Evolutionary conservation across 2,888 invertebrate species (phyloP), one percentile per base, ranked within the genome.

Genomic region (Leucoma salicis): DNA sequence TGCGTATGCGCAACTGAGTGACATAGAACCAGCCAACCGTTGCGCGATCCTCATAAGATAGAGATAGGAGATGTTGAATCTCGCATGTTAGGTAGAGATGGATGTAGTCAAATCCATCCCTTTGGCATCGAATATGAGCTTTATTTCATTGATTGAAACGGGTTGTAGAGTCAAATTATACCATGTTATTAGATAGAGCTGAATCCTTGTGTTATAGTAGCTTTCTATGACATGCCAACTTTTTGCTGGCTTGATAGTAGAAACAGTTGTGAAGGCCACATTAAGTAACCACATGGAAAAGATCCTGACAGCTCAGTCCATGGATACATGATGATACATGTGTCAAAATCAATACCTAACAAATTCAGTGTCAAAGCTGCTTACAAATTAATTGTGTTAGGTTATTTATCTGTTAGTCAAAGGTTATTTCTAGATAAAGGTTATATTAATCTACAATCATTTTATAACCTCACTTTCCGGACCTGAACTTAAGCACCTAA

Each of bases 1-100:
- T 70, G 85, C 87, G 85, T 74, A 61, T 73, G 82, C 81, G 82
- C 86, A 79, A 88, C 88, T 87, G 80, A 73, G 60, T 71, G 72
- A 70, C 72, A 69, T 56, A 57, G 65, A 57, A 63, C 67, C 73
- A 69, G 64, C 78, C 76, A 74, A 78, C 77, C 79, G 65, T 58
- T 46, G 53, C 50, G 63, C 64, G 55, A 52, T 61, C 68, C 65
- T 59, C 56, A 51, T 51, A 43, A 53, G 49, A 57, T 25, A 36
- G 80, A 74, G 71, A 83, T 54, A 46, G 53, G 50, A 64, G 29
- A 70, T 73, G 49, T 41, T 7, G 24, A 46, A 52, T 45, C 28
- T 3, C 24, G 18, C 15, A 10, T 12, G 57, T 24, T 12, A 42
- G 72, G 78, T 28, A 60, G 63, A 63, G 76, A 76, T 24, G 27